Percentiles rank a stretch among this genome's conserved stretches.
phyloP scores from a whole-genome alignment of 53 echinoderm and acorn worm genomes.

The Henricia sp. region DNA sequence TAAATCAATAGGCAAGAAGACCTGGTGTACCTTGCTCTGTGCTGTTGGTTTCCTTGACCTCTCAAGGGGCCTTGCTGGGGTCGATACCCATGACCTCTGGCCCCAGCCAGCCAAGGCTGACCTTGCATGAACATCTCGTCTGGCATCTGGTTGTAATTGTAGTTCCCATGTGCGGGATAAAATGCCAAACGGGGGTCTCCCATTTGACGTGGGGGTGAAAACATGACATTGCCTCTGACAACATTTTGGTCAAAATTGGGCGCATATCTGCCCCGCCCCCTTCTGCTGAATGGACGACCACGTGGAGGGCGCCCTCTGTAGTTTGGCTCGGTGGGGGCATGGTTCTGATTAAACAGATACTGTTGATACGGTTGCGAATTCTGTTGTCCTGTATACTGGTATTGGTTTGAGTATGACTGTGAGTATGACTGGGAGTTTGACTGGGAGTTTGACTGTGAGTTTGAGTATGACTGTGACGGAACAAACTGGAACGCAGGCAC shows the following conservation, averaged over 20 bases:
- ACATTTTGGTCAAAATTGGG: conserved; percentile 24
- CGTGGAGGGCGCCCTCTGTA: neutral
- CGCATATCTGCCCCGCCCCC: conserved; percentile 14
- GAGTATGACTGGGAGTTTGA: neutral
- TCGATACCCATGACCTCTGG: conserved; percentile 28
- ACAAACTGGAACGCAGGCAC: neutral
- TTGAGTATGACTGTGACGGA: neutral
- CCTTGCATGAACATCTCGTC: conserved; percentile 5
- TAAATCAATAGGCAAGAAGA: too few species aligned
- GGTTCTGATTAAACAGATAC: conserved; percentile 2
- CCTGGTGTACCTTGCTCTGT: too few species aligned
- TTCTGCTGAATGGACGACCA: conserved; percentile 13
- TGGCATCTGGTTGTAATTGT: neutral
- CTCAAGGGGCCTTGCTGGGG: conserved; percentile 1
- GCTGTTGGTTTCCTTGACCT: neutral
- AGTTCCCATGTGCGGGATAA: neutral
- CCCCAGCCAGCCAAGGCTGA: conserved; percentile 8
- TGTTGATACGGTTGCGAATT: conserved; percentile 23
- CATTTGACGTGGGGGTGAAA: too few species aligned
- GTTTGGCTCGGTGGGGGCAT: neutral
- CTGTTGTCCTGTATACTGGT: conserved; percentile 10
- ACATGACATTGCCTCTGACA: neutral
- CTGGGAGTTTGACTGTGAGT: neutral
- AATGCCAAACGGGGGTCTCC: neutral
- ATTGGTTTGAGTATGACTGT: neutral